These are phyloP conservation scores for Tonatia bakeri DNA, from an alignment of 2,113 vertebrate genomes.

Conservation along the genomic window DNA sequence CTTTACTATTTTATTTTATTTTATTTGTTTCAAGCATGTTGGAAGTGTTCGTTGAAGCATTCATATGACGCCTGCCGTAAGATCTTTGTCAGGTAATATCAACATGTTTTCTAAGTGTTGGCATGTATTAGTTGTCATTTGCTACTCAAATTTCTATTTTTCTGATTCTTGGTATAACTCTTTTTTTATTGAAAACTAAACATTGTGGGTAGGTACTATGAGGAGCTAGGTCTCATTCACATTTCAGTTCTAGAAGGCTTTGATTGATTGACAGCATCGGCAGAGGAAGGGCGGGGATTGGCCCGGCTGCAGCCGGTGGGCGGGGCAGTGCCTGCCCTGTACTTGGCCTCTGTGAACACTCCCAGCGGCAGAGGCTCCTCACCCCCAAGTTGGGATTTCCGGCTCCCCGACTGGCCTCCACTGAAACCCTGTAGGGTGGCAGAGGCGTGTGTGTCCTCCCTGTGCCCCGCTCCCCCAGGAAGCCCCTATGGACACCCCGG, in stretches of 20 bases:
- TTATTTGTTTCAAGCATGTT: no score
- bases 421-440: not conserved
- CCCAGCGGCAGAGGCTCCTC: not conserved
- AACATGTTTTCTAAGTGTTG: not conserved
- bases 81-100: not conserved
- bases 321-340: not conserved
- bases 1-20: no score
- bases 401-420: not conserved
- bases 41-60: not conserved
- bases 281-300: not conserved
- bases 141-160: not conserved
- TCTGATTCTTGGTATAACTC: not conserved
- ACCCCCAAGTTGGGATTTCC: not conserved
- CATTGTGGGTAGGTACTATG: not conserved
- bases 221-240: not conserved
- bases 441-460: not conserved
- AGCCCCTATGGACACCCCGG: no score
- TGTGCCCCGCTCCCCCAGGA: no score
- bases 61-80: not conserved
- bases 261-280: not conserved
- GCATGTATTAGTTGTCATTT: not conserved
- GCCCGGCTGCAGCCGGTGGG: not conserved
- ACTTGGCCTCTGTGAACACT: not conserved
- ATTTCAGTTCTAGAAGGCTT: no score
- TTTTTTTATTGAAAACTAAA: not conserved